These are phyloP conservation scores for Amiota mariae DNA, from an alignment of 2,888 invertebrate genomes.

Conservation along the genomic window DNA sequence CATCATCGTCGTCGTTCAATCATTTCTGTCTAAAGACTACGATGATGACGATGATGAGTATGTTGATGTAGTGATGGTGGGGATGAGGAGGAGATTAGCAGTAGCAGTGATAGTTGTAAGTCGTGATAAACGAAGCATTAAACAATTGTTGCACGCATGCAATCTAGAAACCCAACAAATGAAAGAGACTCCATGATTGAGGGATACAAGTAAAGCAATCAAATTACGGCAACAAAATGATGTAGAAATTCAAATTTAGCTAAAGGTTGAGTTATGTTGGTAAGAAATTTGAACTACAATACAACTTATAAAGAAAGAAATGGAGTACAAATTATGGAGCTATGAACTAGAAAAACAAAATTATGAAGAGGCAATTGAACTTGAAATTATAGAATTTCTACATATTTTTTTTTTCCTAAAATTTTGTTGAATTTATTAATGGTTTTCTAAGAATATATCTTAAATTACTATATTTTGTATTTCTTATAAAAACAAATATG, in stretches of 20 bases:
- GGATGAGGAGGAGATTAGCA: no score
- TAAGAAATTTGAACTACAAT: not conserved
- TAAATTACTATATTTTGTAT: no score
- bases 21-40: not conserved
- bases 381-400: no score
- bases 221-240: not conserved
- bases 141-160: constrained; percentile 18
- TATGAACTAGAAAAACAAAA: no score
- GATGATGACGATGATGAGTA: no score
- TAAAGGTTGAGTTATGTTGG: not conserved
- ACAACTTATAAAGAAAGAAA: not conserved
- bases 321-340: not conserved
- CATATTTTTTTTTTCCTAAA: no score
- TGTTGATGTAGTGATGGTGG: no score
- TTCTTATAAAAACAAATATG: no score
- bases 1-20: not conserved
- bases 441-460: no score
- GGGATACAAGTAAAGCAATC: constrained; percentile 21
- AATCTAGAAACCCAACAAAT: constrained; percentile 3
- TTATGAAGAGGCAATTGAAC: no score
- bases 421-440: no score
- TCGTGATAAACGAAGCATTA: constrained; percentile 21
- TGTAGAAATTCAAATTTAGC: not conserved
- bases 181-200: constrained; percentile 4
- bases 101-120: not conserved